These are phyloP conservation scores for Drosophila mayri DNA, from an alignment of 1,140 invertebrate species.

Conservation along the genomic window DNA sequence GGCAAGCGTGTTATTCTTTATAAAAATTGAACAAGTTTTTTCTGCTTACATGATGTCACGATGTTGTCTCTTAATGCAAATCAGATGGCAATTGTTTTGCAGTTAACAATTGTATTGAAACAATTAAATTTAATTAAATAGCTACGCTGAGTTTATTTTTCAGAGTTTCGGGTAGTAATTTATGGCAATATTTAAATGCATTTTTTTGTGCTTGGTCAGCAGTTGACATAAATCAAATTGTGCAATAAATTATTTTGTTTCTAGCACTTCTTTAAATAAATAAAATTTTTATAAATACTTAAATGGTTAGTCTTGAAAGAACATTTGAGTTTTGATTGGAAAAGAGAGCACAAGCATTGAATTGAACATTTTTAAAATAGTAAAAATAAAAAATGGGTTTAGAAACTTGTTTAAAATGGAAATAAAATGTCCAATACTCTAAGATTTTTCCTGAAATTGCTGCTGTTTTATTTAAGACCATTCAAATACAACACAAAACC, in stretches of 20 bases:
- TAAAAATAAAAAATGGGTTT: background rate
- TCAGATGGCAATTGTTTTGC: conserved; percentile 15
- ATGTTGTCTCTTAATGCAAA: conserved; percentile 24
- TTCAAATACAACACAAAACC: background rate
- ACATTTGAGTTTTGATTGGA: no score
- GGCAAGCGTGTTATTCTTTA: background rate
- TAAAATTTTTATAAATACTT: background rate
- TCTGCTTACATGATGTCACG: conserved; percentile 19
- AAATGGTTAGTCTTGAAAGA: background rate
- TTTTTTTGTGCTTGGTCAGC: background rate
- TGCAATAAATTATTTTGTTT: background rate
- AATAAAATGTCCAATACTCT: background rate
- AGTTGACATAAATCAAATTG: background rate
- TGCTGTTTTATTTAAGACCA: background rate
- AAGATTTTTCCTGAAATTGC: background rate
- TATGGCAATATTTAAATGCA: background rate
- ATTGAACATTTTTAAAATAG: background rate
- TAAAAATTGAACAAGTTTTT: conserved; percentile 23
- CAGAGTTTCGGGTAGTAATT: conserved; percentile 8
- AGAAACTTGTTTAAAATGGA: background rate
- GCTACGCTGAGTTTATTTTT: conserved; percentile 2
- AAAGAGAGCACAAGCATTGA: background rate
- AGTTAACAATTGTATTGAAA: conserved; percentile 21
- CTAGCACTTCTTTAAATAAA: background rate
- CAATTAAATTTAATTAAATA: conserved; percentile 27